Evolutionary conservation across 1,140 invertebrate species (phyloP).

Genomic region (Triops longicaudatus): DNA sequence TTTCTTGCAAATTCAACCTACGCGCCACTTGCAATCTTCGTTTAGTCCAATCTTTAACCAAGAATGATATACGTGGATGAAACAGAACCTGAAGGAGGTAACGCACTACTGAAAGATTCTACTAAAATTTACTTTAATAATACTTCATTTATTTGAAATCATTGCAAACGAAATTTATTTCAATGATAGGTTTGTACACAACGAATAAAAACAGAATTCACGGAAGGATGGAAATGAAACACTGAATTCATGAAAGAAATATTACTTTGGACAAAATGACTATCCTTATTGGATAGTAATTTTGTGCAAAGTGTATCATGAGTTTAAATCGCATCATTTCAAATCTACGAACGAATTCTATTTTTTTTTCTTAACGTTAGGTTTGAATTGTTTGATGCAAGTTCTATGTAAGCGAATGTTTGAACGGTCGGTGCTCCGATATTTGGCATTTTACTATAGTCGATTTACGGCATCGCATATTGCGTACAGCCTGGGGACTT

Average conservation of each 20-base stretch:
- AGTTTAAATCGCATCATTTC: too few species aligned
- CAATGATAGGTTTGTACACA: too few species aligned
- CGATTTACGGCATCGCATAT: neutral
- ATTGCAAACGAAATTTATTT: neutral
- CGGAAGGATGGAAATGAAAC: too few species aligned
- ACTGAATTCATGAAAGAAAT: too few species aligned
- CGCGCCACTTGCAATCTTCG: neutral
- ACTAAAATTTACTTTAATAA: too few species aligned
- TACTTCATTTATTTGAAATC: neutral
- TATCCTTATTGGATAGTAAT: too few species aligned
- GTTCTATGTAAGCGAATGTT: constrained; percentile 16
- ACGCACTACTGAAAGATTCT: constrained; percentile 38
- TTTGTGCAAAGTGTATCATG: too few species aligned
- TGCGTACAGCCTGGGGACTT: neutral
- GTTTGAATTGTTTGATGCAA: too few species aligned
- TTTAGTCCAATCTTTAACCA: neutral
- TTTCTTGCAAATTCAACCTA: neutral
- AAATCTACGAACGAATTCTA: too few species aligned
- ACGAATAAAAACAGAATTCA: too few species aligned
- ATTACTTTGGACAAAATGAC: too few species aligned
- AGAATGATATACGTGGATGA: constrained; percentile 76
- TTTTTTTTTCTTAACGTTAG: constrained; percentile 15
- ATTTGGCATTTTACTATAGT: neutral
- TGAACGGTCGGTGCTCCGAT: neutral
- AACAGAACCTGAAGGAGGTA: constrained; percentile 73